Evolutionary conservation across 23 tunicate species (phyloP).

Genomic region (Botrylloides violaceus): DNA sequence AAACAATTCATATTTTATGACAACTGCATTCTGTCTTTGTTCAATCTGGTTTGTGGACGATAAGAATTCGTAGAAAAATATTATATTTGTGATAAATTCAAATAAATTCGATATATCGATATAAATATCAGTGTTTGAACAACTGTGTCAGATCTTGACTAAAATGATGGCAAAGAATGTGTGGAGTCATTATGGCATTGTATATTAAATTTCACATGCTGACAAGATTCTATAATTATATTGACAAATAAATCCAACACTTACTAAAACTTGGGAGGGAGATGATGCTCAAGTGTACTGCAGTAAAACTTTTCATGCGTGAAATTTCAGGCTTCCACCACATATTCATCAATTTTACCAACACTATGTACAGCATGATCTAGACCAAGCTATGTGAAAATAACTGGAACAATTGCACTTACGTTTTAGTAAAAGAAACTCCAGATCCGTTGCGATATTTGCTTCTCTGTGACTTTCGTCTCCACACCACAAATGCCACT

Average conservation of each 20-base stretch:
- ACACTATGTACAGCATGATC: too few relatives aligned
- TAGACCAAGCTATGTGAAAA: too few relatives aligned
- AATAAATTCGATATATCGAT: not conserved
- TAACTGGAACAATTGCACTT: too few relatives aligned
- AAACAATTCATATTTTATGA: too few relatives aligned
- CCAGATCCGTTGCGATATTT: not conserved
- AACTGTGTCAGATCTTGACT: not conserved
- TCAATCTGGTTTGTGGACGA: too few relatives aligned
- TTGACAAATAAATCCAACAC: not conserved
- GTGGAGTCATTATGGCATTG: not conserved
- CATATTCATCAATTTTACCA: too few relatives aligned
- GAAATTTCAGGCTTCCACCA: too few relatives aligned
- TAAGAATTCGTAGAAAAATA: not conserved
- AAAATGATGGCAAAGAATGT: not conserved
- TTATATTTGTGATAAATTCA: not conserved
- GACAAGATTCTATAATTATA: not conserved
- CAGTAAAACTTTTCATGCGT: too few relatives aligned
- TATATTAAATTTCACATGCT: not conserved
- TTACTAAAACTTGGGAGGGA: too few relatives aligned
- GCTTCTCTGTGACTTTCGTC: slow-evolving; percentile 13
- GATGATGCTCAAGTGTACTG: too few relatives aligned
- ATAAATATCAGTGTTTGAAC: not conserved
- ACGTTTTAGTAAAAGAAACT: too few relatives aligned
- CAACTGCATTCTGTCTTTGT: too few relatives aligned
- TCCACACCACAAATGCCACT: slow-evolving; percentile 24